Evolutionary conservation across 2,113 vertebrate genomes (phyloP), one percentile per base, ranked within the genome.

Genomic region (Ploceus nigricollis): DNA sequence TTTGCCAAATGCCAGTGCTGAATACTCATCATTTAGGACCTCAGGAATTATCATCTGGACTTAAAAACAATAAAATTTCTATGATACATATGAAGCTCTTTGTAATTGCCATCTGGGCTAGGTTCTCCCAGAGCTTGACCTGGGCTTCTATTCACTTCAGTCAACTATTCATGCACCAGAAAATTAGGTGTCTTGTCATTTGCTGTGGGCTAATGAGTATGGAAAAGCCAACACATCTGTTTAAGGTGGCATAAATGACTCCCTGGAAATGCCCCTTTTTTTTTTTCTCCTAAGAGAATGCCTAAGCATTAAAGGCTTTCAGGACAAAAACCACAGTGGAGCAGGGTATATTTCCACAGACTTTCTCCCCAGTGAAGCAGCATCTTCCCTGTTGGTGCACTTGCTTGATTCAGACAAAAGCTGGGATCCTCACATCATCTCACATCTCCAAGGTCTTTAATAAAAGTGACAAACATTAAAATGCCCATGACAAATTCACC

Each of bases 191-290:
- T 58, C 76, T 73, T 73, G 58, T 77, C 82, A 77, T 80, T 82
- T 90, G 54, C 58, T 80, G 56, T 92, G 63, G 50, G 85, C 50
- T 88, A 93, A 85, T 6, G 11, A 37, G 66, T 65, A 45, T 44
- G n/a, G 63, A 73, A 82, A 87, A 95, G 64, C 64, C 24, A 7
- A 80, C 63, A 58, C 19, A 70, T 80, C 58, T 63, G 77, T 88
- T 92, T 77, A 77, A 95, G 85, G 33, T 86, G 88, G 90, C 85
- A 93, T 48, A 88, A 95, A 92, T 42, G 88, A 82, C 53, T 90
- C 70, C 48, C 48, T 79, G 69, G 66, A 88, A 94, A 72, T 2
- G 11, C 30, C 42, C 5, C 27, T 16, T 78, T 45, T 39, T 57
- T 54, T 63, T 57, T 37, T 57, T 21, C 48, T 91, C 58, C 28